Evolutionary conservation across 2,888 invertebrate species (phyloP), one percentile per base, ranked within the genome.

Genomic region (Trissoscelio sp.): DNA sequence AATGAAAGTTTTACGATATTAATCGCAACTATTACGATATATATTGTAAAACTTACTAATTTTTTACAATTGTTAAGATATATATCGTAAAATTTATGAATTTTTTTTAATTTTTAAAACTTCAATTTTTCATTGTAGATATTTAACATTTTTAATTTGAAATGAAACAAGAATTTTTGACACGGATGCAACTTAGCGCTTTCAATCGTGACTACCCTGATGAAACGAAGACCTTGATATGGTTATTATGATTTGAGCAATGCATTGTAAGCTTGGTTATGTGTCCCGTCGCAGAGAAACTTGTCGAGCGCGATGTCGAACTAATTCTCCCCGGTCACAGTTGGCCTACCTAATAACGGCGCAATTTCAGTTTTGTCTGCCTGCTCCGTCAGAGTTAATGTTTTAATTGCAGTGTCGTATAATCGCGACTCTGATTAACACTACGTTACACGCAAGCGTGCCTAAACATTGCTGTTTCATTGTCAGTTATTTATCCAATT

Each of bases 401-500:
- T 53, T 72, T 72, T 62, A 72, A 70, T 60, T 70, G 60, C 51
- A 18, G n/a, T 16, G 51, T 22, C 20, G 39, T 60, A 60, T 70
- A 70, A 70, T 60, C 60, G 34, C 60, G 14, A 39, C 70, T 39
- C 31, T 51, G 44, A 70, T 70, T 70, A 46, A 70, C 57, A 37
- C 53, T 5, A 42, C 11, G 31, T 42, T 67, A 42, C 67, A 42
- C 44, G 44, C 55, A 20, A 57, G 0, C 12, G 24, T 57, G 28
- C 20, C 34, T 20, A 55, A 46, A 53, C 37, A 28, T 22, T 55
- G 5, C 16, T 34, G 55, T 46, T 22, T 18, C 46, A 18, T 20
- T 57, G 55, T 53, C 66, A 66, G 39, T 69, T 46, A 46, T 69
- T 69, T 69, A 69, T 69, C 57, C 69, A 69, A 57, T 69, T 69